Evolutionary conservation across 2,113 vertebrate genomes (phyloP).

Genomic region (Hyperopisus bebe): DNA sequence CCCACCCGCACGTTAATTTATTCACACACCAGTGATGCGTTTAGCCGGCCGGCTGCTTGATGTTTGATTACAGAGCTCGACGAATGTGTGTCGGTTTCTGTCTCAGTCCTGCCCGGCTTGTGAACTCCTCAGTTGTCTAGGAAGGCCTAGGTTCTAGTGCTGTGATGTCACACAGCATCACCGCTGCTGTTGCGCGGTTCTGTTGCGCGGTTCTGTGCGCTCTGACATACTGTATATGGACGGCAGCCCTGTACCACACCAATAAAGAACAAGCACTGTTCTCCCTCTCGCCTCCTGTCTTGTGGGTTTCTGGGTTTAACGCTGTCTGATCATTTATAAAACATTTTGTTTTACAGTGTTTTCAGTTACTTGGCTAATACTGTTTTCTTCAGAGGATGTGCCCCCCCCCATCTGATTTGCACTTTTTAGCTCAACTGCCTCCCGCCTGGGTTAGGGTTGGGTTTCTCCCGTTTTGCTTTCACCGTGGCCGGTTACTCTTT

Average conservation of each 20-base stretch:
- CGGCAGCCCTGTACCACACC: constrained; percentile 9
- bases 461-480: neutral
- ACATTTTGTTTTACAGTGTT: neutral
- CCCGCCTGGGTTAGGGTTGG: neutral
- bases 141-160: neutral
- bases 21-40: neutral
- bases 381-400: neutral
- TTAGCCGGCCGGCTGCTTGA: neutral
- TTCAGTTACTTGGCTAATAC: neutral
- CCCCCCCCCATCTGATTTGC: neutral
- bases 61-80: neutral
- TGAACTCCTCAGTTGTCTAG: neutral
- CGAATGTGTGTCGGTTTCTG: neutral
- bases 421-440: neutral
- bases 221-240: neutral
- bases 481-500: neutral
- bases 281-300: neutral
- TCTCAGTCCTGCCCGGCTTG: neutral
- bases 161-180: neutral
- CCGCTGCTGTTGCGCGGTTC: neutral
- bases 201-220: neutral
- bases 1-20: neutral
- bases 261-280: constrained; percentile 10
- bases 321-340: neutral
- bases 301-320: neutral